These are phyloP conservation scores for Pollenia labialis DNA, from an alignment of 2,888 invertebrate species.

Conservation along the genomic window DNA sequence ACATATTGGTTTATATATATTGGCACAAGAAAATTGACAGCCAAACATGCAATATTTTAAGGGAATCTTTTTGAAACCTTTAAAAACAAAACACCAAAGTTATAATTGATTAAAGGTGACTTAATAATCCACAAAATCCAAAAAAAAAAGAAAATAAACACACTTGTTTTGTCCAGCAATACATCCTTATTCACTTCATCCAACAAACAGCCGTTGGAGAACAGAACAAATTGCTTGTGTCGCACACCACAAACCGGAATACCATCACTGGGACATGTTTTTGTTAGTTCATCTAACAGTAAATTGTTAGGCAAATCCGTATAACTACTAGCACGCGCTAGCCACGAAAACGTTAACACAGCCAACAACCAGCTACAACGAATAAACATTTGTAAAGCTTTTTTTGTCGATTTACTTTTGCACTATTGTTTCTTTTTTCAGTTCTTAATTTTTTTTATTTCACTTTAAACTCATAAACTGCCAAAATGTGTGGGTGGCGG, in stretches of 20 bases:
- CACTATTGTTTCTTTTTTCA: slow-evolving; percentile 5
- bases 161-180: slow-evolving; percentile 64
- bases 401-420: slow-evolving; percentile 39
- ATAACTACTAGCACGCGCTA: slow-evolving; percentile 35
- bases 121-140: neutral
- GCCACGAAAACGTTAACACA: slow-evolving; percentile 64
- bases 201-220: slow-evolving; percentile 78
- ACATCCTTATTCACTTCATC: slow-evolving; percentile 76
- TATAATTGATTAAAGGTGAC: slow-evolving; percentile 39
- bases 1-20: slow-evolving; percentile 75
- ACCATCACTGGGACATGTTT: slow-evolving; percentile 76
- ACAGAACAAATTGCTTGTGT: slow-evolving; percentile 76
- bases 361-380: slow-evolving; percentile 51
- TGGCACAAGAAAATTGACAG: slow-evolving; percentile 76
- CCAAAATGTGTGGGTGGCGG: slow-evolving; percentile 19
- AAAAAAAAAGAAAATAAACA: slow-evolving; percentile 8
- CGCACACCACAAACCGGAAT: slow-evolving; percentile 76
- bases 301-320: slow-evolving; percentile 41
- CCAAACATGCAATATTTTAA: slow-evolving; percentile 72
- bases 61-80: slow-evolving; percentile 70
- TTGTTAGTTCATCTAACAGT: slow-evolving; percentile 50
- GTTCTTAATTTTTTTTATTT: slow-evolving; percentile 3
- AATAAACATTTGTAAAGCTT: slow-evolving; percentile 53
- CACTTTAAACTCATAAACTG: slow-evolving; percentile 35
- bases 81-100: slow-evolving; percentile 7